These are phyloP conservation scores for Dione juno DNA, from an alignment of 2,888 invertebrate genomes.

Conservation along the genomic window DNA sequence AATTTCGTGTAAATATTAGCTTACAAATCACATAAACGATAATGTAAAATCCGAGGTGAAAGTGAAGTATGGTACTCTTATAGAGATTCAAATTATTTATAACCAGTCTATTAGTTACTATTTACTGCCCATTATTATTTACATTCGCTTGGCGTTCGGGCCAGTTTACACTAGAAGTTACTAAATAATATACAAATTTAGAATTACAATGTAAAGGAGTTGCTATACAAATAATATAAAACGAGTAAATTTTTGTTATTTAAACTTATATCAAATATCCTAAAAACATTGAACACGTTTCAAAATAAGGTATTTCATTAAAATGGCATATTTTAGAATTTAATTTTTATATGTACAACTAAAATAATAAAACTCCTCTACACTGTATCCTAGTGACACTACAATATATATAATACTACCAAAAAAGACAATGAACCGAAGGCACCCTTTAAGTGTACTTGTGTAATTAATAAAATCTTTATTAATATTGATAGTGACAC, in stretches of 20 bases:
- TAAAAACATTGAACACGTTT: constrained; percentile 19
- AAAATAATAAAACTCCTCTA: constrained; percentile 1
- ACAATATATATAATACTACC: constrained; percentile 19
- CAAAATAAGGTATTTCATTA: neutral
- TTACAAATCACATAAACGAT: neutral
- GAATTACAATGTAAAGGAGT: neutral
- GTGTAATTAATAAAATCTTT: constrained; percentile 2
- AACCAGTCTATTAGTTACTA: constrained; percentile 75
- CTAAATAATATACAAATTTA: constrained; percentile 13
- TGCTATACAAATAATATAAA: neutral
- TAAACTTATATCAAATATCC: neutral
- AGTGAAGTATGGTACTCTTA: constrained; percentile 61
- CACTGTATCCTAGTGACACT: neutral
- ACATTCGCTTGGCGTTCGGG: constrained; percentile 72
- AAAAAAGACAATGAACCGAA: constrained; percentile 25
- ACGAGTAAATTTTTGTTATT: neutral
- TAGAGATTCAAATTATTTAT: constrained; percentile 74
- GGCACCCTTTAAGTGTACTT: constrained; percentile 30
- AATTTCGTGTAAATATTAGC: neutral
- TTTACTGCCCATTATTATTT: constrained; percentile 67
- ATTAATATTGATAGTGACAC: neutral
- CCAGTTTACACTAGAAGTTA: constrained; percentile 48
- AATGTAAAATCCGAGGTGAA: constrained; percentile 13
- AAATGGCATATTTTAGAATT: neutral
- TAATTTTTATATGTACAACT: neutral